A percentile compares a stretch with the other conserved stretches of the same genome.
phyloP scores from a whole-genome alignment of 2,888 invertebrate species.

The Eremobia ochroleuca region DNA sequence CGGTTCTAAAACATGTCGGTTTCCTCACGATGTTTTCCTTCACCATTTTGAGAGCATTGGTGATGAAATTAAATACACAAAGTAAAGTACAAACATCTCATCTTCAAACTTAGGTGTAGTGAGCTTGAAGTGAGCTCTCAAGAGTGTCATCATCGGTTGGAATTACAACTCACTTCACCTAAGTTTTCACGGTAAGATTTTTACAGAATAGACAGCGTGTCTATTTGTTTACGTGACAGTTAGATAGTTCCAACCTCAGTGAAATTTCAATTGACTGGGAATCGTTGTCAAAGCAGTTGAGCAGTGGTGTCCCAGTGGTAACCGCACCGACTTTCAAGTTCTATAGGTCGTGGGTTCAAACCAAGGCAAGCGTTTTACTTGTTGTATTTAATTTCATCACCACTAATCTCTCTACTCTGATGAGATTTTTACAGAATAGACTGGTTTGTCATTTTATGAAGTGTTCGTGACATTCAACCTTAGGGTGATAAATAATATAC shows the following conservation, averaged over 20 bases:
- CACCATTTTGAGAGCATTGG: neutral
- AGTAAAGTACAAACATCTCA: neutral
- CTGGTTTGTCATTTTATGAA: neutral
- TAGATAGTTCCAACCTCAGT: too few relatives aligned
- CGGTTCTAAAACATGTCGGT: neutral
- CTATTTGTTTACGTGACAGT: too few relatives aligned
- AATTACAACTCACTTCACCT: neutral
- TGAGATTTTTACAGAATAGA: neutral
- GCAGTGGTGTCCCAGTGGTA: too few relatives aligned
- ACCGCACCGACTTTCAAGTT: too few relatives aligned
- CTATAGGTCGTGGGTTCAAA: too few relatives aligned
- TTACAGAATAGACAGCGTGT: neutral
- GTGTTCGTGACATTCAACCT: neutral
- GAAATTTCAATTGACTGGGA: too few relatives aligned
- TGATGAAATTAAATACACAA: neutral
- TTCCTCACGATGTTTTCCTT: neutral
- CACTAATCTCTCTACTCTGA: too few relatives aligned
- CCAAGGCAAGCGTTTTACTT: too few relatives aligned
- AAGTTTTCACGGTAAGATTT: neutral
- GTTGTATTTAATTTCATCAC: too few relatives aligned
- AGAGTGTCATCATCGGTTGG: neutral
- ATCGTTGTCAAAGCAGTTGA: too few relatives aligned
- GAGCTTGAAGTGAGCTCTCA: neutral
- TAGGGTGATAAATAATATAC: neutral
- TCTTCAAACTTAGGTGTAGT: neutral